phyloP scores from a whole-genome alignment of 2,797 vertebrate genomes.

The Oceanodroma leucorhoa region DNA sequence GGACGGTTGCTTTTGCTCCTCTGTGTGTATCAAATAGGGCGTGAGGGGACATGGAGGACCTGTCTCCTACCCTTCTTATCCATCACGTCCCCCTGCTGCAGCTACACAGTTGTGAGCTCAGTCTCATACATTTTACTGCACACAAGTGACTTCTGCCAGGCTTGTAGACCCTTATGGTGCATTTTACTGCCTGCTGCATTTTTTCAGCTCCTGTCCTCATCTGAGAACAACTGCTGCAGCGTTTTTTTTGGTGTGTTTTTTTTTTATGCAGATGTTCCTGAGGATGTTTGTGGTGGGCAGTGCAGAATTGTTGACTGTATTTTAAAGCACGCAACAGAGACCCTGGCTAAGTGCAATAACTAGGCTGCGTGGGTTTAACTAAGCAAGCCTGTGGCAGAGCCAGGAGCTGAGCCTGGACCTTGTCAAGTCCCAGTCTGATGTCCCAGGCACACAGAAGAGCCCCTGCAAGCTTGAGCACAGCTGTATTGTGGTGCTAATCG shows the following conservation, averaged over 20 bases:
- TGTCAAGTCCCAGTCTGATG: background rate
- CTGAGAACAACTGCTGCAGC: background rate
- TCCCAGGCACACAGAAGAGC: background rate
- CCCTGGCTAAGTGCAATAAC: background rate
- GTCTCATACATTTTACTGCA: accelerated
- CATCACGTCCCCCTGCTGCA: accelerated
- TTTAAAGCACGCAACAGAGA: background rate
- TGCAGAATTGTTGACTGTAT: background rate
- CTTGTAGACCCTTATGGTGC: accelerated
- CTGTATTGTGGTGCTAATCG: background rate
- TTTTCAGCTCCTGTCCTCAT: background rate
- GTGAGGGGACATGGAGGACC: background rate
- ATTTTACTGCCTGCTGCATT: background rate
- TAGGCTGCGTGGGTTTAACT: background rate
- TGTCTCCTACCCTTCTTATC: background rate
- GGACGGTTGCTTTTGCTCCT: background rate
- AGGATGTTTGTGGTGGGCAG: background rate
- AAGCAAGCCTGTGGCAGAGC: background rate
- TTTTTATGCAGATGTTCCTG: background rate
- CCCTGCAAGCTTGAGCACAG: background rate
- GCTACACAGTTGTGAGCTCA: background rate
- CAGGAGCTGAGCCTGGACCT: background rate
- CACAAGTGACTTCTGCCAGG: background rate
- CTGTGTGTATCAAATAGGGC: background rate
- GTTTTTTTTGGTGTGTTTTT: too few species aligned